These are phyloP conservation scores for Muntiacus reevesi DNA, from an alignment of 2,113 vertebrate species.

Conservation along the genomic window DNA sequence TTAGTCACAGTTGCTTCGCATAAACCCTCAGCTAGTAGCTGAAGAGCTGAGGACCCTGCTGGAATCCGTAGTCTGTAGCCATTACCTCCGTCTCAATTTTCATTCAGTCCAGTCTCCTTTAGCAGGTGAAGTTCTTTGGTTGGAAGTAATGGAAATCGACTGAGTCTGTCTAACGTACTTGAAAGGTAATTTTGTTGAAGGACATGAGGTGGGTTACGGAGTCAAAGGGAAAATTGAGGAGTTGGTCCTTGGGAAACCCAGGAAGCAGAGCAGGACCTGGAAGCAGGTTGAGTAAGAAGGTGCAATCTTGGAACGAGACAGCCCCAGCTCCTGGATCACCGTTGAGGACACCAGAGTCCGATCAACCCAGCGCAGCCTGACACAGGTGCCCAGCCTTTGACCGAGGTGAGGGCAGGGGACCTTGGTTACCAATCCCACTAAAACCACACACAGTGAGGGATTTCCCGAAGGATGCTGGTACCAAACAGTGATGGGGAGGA, in stretches of 20 bases:
- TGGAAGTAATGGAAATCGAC: not conserved
- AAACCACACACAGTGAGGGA: not conserved
- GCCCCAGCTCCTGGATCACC: not conserved
- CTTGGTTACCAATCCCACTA: not conserved
- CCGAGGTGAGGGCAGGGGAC: fast-evolving
- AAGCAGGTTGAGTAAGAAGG: not conserved
- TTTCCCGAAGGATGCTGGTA: not conserved
- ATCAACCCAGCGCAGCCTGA: no score
- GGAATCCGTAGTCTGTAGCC: not conserved
- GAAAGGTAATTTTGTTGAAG: not conserved
- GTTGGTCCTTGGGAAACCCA: not conserved
- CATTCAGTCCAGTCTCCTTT: not conserved
- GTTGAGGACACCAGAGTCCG: no score
- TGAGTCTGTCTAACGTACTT: not conserved
- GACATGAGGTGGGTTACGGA: fast-evolving
- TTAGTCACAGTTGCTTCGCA: not conserved
- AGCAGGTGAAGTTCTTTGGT: not conserved
- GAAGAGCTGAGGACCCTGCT: not conserved
- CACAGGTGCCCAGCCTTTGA: not conserved
- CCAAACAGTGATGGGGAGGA: not conserved
- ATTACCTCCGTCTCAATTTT: not conserved
- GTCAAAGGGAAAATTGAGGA: not conserved
- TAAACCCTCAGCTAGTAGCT: no score
- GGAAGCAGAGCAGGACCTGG: no score
- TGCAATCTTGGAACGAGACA: fast-evolving